These are phyloP conservation scores for Drosophila malerkotliana DNA, from an alignment of 1,140 invertebrate genomes.

Conservation along the genomic window DNA sequence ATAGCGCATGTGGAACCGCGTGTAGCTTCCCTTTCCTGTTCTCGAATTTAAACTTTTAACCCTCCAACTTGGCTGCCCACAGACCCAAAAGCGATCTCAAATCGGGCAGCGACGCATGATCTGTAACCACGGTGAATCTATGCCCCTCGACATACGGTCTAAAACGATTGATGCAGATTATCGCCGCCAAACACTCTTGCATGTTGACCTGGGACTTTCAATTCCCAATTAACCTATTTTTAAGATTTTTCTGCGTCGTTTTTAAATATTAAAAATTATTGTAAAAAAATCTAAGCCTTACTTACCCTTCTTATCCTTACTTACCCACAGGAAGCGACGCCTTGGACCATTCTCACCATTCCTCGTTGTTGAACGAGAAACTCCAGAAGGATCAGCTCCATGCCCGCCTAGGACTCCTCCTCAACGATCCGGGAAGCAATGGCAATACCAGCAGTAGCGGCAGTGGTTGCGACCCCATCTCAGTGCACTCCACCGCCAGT, in stretches of 20 bases:
- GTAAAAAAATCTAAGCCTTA: background rate
- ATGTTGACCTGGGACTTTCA: background rate
- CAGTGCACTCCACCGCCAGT: slow-evolving; percentile 83
- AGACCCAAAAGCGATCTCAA: no score
- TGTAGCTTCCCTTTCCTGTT: no score
- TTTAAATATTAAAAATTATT: background rate
- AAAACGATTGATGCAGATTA: no score
- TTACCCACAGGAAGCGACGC: slow-evolving; percentile 62
- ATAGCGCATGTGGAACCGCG: no score
- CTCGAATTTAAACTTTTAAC: no score
- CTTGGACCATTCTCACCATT: slow-evolving; percentile 50
- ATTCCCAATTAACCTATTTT: background rate
- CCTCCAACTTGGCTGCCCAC: no score
- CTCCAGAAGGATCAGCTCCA: slow-evolving; percentile 88
- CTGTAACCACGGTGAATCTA: no score
- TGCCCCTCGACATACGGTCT: no score
- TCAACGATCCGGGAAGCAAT: slow-evolving; percentile 87
- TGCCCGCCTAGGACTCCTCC: slow-evolving; percentile 92
- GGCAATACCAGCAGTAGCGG: slow-evolving; percentile 69
- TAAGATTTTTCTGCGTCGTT: background rate
- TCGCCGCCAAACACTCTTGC: background rate
- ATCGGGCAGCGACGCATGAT: no score
- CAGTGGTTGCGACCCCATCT: slow-evolving; percentile 83
- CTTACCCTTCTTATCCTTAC: background rate
- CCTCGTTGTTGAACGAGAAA: slow-evolving; percentile 59